Percentiles rank a stretch among this genome's conserved stretches.
These are phyloP conservation scores for Heliconius sara DNA, from an alignment of 2,888 invertebrate species.

Conservation along the genomic window DNA sequence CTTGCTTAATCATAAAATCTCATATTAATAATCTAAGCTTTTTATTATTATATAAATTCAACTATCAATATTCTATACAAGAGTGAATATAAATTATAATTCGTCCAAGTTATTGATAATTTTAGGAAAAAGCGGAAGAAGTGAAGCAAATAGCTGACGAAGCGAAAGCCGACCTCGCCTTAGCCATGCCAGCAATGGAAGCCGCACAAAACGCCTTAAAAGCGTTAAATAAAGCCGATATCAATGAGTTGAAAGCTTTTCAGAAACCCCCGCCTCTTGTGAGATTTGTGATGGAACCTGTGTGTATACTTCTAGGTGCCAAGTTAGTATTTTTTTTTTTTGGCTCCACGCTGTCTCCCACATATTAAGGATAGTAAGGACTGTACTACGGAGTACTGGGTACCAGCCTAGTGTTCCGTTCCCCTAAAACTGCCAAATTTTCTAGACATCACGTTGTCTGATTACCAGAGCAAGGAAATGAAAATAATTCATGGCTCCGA, in stretches of 20 bases:
- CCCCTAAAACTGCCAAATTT: too few species aligned
- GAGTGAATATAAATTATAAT: background rate
- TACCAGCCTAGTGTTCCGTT: too few species aligned
- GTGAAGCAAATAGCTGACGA: constrained; percentile 93
- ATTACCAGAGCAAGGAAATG: too few species aligned
- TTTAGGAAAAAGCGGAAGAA: constrained; percentile 91
- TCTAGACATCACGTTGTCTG: too few species aligned
- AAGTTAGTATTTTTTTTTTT: constrained; percentile 84
- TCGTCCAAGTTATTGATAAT: background rate
- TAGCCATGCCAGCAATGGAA: constrained; percentile 93
- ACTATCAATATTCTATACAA: background rate
- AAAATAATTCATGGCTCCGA: too few species aligned
- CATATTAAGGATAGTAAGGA: too few species aligned
- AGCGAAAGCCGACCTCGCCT: constrained; percentile 93
- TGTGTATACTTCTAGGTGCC: constrained; percentile 91
- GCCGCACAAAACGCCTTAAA: constrained; percentile 93
- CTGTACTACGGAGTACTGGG: too few species aligned
- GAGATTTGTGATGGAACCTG: constrained; percentile 95
- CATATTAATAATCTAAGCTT: too few species aligned
- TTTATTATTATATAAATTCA: too few species aligned
- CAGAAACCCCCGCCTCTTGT: constrained; percentile 94
- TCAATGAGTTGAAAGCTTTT: constrained; percentile 94
- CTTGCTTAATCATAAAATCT: too few species aligned
- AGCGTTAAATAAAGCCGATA: constrained; percentile 94
- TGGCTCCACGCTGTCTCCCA: background rate